phyloP scores from a whole-genome alignment of 2,113 vertebrate species.

The Sula dactylatra region DNA sequence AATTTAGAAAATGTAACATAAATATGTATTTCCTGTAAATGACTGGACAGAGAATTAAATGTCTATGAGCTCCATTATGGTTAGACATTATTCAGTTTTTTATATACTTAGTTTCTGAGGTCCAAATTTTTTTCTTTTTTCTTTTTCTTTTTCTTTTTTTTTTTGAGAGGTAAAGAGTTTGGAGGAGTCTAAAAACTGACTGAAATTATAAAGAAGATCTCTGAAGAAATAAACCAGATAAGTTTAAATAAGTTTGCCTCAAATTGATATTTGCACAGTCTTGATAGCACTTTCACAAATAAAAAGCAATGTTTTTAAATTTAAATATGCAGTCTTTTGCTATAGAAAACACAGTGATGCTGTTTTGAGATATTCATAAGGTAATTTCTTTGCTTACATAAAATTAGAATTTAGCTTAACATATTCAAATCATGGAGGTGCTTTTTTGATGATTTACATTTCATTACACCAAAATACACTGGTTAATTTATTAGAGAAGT shows the following conservation, averaged over 20 bases:
- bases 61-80: not conserved
- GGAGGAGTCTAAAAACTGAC: not conserved
- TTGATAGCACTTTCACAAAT: not conserved
- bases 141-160: too few species aligned
- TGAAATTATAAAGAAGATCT: not conserved
- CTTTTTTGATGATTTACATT: not conserved
- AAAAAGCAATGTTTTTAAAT: not conserved
- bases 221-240: not conserved
- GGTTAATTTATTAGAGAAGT: not conserved
- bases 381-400: not conserved
- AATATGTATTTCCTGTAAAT: not conserved
- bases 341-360: not conserved
- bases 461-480: not conserved
- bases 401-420: not conserved
- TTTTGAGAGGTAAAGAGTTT: accelerated
- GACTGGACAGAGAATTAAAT: not conserved
- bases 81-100: not conserved
- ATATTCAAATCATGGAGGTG: not conserved
- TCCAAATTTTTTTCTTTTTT: not conserved
- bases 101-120: not conserved
- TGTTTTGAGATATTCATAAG: not conserved
- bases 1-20: not conserved
- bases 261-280: not conserved
- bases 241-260: not conserved
- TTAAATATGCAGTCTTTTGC: not conserved